Base-by-base conservation (phyloP, 2,113 vertebrate species). In the Macrotus californicus region DNA sequence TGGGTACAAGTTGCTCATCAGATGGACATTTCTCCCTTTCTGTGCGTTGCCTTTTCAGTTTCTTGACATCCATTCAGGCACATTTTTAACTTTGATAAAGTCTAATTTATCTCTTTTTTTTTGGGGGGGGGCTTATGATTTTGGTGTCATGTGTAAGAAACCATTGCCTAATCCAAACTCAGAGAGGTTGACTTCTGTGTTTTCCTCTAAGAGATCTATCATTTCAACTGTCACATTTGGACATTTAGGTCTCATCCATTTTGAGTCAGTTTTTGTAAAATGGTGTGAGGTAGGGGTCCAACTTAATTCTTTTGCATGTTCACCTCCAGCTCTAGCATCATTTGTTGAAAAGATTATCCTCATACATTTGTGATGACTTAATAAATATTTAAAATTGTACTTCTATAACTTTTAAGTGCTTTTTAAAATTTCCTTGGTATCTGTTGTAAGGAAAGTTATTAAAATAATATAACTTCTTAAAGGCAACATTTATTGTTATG, bases 261-360 rank as follows among this genome's bases (percentile, higher is more conserved):
- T 36, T 56, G 36, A 75, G 41, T 41, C 16, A 76, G 79, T 81
- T 81, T 93, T 79, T 87, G 41, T 79, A 66, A 89, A 89, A 8
- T 67, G n/a, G 7, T 73, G 1, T 77, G 64, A 90, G 41, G 26
- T 24, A 54, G 6, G 16, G 46, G 8, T 92, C 3, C 19, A 29
- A 7, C 3, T 31, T 83, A 61, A 46, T 54, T 22, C 16, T 93
- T 86, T 66, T 82, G 34, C 18, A 12, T 56, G 15, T 64, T 34
- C 14, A 36, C 59, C 70, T 29, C 4, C 61, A 84, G 12, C 48
- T 92, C 4, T 19, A 75, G 54, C 56, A 91, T 13, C 13, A 80
- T 36, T 91, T 88, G 22, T 91, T 93, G 39, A 86, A 95, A 92
- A 91, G n/a, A 31, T n/a, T 83, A 64, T 59, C 19, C 18, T 89